Evolutionary conservation across 2,113 vertebrate species (phyloP).

Genomic region (Caracal caracal): DNA sequence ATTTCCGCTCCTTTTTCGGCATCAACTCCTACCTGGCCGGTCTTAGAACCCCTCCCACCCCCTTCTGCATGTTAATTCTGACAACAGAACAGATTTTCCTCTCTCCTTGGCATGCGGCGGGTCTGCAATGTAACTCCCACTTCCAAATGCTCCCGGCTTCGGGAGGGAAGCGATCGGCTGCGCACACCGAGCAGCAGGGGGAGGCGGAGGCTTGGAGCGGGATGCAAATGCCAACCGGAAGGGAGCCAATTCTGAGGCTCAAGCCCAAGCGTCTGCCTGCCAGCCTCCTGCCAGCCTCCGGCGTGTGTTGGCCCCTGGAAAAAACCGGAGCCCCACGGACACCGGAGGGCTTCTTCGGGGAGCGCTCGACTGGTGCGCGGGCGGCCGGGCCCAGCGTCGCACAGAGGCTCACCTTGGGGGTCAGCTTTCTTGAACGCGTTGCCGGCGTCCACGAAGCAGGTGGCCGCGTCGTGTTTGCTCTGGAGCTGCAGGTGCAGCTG

Average conservation of each 20-base stretch:
- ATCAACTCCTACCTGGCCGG: constrained; percentile 63
- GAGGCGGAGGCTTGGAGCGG: neutral
- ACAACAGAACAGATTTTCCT: constrained; percentile 69
- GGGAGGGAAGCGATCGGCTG: neutral
- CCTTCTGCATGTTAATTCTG: constrained; percentile 57
- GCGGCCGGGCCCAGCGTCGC: rapidly evolving
- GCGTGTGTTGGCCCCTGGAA: neutral
- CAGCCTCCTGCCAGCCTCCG: constrained; percentile 2
- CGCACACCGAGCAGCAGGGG: neutral
- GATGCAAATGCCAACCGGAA: neutral
- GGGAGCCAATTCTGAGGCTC: neutral
- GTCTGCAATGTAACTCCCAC: constrained; percentile 67
- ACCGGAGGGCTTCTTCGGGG: neutral
- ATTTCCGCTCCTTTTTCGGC: constrained; percentile 42
- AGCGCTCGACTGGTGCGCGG: neutral
- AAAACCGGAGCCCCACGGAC: rapidly evolving
- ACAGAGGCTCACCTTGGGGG: constrained; percentile 89
- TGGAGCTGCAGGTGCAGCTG: constrained; percentile 94
- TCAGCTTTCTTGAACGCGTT: constrained; percentile 97
- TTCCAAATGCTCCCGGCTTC: constrained; percentile 55
- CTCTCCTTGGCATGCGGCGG: constrained; percentile 38
- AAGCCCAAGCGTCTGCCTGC: neutral
- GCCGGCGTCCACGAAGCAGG: constrained; percentile 94
- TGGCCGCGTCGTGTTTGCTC: constrained; percentile 95
- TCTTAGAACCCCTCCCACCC: neutral